Evolutionary conservation across 2,113 vertebrate species (phyloP), one percentile per base, ranked within the genome.

Genomic region (Andinoacara biseriatus): DNA sequence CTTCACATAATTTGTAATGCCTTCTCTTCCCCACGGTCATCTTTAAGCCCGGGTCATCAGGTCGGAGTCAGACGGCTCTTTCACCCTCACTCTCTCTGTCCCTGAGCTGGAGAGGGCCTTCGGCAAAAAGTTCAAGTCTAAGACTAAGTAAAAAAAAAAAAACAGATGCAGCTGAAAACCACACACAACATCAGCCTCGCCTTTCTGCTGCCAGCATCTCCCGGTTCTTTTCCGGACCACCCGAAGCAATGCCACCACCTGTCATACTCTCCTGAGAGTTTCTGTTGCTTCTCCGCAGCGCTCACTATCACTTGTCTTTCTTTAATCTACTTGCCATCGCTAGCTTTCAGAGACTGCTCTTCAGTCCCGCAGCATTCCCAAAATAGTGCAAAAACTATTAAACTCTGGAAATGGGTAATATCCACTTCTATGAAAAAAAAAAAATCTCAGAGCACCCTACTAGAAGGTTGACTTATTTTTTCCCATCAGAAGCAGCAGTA

Each of bases 71-170:
- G 96, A 95, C 67, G 96, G 94, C 91, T 89, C 92, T 93, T 96
- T 96, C 86, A 96, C 94, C 79, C 94, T 96, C 93, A 96, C 95
- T 80, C 38, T 95, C 91, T 97, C 96, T 54, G 94, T 96, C 85
- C 87, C 90, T 54, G 96, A 96, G 90, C 94, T 94, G 95, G 96
- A 98, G 90, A 92, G 93, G 43, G 89, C 95, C 94, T 96, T 85
- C 46, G 94, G 95, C 86, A 96, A 95, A 92, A 96, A 95, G 91
- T 96, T 96, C 95, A 95, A 95, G 94, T 92, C 93, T 74, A 95
- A 95, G 85, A 94, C 95, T 91, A 97, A 97, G 96, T 96, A 96
- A 89, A 95, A 85, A 91, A 82, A 86, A 1, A 5, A 31, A 33
- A 33, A 33, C 7, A 33, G 33, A 33, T 33, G 13, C 61, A 49